These are phyloP conservation scores for Scomber scombrus DNA, from an alignment of 2,113 vertebrate species.

Conservation along the genomic window DNA sequence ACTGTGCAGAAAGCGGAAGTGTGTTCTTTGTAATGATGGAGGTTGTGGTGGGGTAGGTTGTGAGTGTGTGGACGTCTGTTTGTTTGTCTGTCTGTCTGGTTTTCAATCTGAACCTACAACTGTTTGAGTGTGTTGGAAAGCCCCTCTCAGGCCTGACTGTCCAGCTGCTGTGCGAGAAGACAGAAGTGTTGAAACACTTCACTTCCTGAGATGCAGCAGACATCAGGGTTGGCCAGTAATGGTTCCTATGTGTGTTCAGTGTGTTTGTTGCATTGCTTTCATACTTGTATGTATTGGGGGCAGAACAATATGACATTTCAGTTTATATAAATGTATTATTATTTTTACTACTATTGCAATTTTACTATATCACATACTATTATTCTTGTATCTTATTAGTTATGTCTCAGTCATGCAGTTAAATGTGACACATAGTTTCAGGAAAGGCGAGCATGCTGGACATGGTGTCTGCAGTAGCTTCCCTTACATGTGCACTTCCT, in stretches of 20 bases:
- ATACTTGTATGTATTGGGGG: not conserved
- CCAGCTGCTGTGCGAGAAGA: constrained; percentile 62
- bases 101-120: constrained; percentile 48
- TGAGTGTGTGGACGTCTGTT: constrained; percentile 32
- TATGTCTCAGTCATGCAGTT: constrained; percentile 2
- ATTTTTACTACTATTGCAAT: too few species aligned
- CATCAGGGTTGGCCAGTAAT: not conserved
- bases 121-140: constrained; percentile 62
- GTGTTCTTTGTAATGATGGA: constrained; percentile 37
- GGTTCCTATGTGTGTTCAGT: constrained; percentile 1
- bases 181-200: constrained; percentile 70
- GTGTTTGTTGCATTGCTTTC: not conserved
- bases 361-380: not conserved
- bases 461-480: constrained; percentile 57
- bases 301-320: not conserved
- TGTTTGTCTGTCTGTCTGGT: constrained; percentile 66
- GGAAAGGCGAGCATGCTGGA: constrained; percentile 30
- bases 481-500: constrained; percentile 52
- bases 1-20: constrained; percentile 52
- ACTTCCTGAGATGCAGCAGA: constrained; percentile 61
- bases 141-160: constrained; percentile 53
- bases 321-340: not conserved
- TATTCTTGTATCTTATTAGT: not conserved
- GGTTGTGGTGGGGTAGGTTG: constrained; percentile 33
- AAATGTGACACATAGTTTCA: constrained; percentile 46